Conservation (phyloP, 2,888 invertebrate species). For the Drosophila falleni region DNA sequence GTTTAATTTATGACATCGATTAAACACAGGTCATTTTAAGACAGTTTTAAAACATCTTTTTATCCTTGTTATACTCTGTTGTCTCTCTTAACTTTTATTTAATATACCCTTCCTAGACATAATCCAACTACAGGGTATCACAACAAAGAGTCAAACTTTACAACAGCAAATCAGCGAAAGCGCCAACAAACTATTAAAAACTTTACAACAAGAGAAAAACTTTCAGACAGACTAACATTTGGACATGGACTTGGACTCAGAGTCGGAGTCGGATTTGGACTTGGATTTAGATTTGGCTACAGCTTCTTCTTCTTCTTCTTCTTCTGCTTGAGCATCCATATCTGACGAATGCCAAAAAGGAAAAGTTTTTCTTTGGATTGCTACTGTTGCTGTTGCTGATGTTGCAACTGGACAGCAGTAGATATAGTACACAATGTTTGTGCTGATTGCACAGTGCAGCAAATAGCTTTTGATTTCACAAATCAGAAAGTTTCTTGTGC, state of each 20-base stretch:
- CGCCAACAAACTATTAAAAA: constrained; percentile 79
- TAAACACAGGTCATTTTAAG: too few species aligned
- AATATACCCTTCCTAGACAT: neutral
- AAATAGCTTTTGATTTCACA: constrained; percentile 83
- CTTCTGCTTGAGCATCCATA: constrained; percentile 66
- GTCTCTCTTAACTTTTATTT: neutral
- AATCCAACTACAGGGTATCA: constrained; percentile 13
- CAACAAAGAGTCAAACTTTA: constrained; percentile 58
- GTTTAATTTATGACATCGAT: too few species aligned
- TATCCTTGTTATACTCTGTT: neutral
- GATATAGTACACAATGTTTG: constrained; percentile 75
- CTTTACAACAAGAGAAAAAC: constrained; percentile 74
- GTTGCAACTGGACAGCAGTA: constrained; percentile 25
- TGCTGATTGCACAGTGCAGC: constrained; percentile 78
- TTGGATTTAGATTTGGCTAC: constrained; percentile 29
- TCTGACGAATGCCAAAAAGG: constrained; percentile 82
- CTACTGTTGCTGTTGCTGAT: constrained; percentile 33
- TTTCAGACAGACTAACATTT: constrained; percentile 63
- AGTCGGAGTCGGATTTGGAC: constrained; percentile 23
- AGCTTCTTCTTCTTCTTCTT: constrained; percentile 7
- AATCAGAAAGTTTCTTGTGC: constrained; percentile 84
- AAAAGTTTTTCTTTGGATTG: constrained; percentile 64
- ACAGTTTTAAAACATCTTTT: too few species aligned
- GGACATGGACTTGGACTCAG: constrained; percentile 48
- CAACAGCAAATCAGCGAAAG: constrained; percentile 76